Evolutionary conservation across 2,113 vertebrate genomes (phyloP), one percentile per base, ranked within the genome.

Genomic region (Tringa solitaria): DNA sequence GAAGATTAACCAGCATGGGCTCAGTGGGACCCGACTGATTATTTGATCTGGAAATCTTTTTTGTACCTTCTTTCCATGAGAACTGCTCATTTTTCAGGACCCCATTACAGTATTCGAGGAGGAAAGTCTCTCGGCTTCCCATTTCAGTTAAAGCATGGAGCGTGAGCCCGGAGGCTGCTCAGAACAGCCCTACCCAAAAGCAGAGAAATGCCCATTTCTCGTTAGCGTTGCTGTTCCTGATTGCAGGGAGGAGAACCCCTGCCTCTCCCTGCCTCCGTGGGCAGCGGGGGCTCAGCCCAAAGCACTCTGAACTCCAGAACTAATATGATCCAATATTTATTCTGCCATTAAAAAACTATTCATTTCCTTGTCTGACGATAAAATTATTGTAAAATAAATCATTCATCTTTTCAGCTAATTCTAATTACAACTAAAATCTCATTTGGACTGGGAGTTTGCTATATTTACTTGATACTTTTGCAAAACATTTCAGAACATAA

Each of bases 401-500:
- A 19, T 84, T 96, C 87, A 88, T 96, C 82, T 96, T 97, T 96
- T 95, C 94, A 92, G 50, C 73, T 97, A 96, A 97, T 97, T 98
- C 73, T 97, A 95, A 95, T 94, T 94, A 77, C 76, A 43, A 30
- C 84, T 79, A 83, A 92, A 91, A 68, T 93, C 89, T 93, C 86
- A 81, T 94, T 95, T 96, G 75, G 93, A 75, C 57, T 72, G 53
- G 4, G 63, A 81, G 33, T 81, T 96, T 86, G 56, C 95, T 96
- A 77, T 97, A 97, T 97, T 93, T 95, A 93, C 93, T 91, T 48
- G 35, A 54, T 80, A 80, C 93, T 95, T 94, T 43, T 89, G 84
- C 69, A 95, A 96, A 97, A 85, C 91, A 91, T 93, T 84, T 94
- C 92, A 86, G 90, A 93, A 75, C 91, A 73, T 92, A 93, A 86